phyloP scores from a whole-genome alignment of 2,797 vertebrate species.

The Microchirus variegatus region DNA sequence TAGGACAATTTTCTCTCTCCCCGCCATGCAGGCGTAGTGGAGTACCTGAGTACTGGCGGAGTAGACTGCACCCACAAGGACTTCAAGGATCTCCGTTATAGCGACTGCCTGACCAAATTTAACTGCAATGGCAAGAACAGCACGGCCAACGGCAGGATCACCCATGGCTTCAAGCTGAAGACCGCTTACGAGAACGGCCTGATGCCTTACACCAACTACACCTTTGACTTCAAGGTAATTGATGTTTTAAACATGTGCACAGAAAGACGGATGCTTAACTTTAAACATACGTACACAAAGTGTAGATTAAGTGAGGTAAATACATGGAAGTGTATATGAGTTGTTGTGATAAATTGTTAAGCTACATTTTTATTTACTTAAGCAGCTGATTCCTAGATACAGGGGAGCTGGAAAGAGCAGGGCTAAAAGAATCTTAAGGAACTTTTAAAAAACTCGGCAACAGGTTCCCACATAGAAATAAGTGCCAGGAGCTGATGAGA shows the following conservation, averaged over 20 bases:
- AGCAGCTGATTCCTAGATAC: too few relatives aligned
- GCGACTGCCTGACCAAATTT: constrained; percentile 97
- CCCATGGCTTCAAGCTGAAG: constrained; percentile 98
- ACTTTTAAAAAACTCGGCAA: too few relatives aligned
- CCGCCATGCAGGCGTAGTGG: constrained; percentile 88
- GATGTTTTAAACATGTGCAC: neutral
- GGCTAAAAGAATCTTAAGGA: too few relatives aligned
- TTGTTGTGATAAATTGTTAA: too few relatives aligned
- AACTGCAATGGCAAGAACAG: constrained; percentile 96
- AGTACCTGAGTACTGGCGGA: constrained; percentile 95
- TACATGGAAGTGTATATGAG: too few relatives aligned
- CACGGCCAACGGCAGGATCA: constrained; percentile 93
- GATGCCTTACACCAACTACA: constrained; percentile 99
- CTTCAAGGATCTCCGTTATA: constrained; percentile 97
- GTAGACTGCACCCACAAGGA: constrained; percentile 99
- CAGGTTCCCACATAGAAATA: too few relatives aligned
- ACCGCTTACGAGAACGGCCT: constrained; percentile 96
- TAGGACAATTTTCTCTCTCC: neutral
- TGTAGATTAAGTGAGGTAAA: too few relatives aligned
- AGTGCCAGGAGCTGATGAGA: too few relatives aligned
- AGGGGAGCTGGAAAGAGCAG: too few relatives aligned
- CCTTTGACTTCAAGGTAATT: constrained; percentile 88
- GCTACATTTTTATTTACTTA: too few relatives aligned
- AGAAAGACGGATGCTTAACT: neutral
- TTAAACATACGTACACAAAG: too few relatives aligned